Base-by-base conservation (phyloP, 2,113 vertebrate genomes). In the Brienomyrus brachyistius region DNA sequence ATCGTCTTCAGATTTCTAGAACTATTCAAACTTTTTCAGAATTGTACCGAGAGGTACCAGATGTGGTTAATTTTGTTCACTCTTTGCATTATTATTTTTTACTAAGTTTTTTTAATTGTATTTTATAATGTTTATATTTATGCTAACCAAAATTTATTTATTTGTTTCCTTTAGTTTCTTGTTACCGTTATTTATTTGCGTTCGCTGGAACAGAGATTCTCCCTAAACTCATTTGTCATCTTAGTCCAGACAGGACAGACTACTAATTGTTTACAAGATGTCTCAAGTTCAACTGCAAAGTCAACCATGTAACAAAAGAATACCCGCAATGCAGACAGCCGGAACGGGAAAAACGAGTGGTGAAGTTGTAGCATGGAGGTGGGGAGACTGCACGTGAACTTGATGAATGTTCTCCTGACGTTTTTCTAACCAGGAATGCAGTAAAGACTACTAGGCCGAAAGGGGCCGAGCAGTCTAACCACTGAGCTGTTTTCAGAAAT, bases 201-300 rank as follows among this genome's bases (percentile, higher is more conserved):
- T 86, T 54, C 13, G 27, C 17, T 86, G n/a, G 11, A 77, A 88
- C 35, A 77, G 13, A 80, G 62, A 87, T 88, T 48, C 77, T 66
- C 84, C 85, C 90, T 91, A 19, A 77, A 74, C 80, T 90, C 50
- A 82, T 90, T 91, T 93, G 92, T 92, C 91, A 91, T 91, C 92
- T 92, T 93, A 89, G 88, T 92, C 94, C 93, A 96, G 95, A 96
- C 95, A 94, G 94, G 91, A 95, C 95, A 96, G 96, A 96, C 95
- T 92, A 93, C 94, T 94, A 91, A 91, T 89, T 92, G 91, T 96
- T 96, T 96, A 96, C 95, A 94, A 96, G 95, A 94, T 95, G 95
- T 95, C 95, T 96, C 95, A 96, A 96, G 95, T 96, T 96, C 96
- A 96, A 95, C 95, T 95, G 94, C 95, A 95, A 95, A 94, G 94